These are phyloP conservation scores for Cyrtorhinus lividipennis DNA, from an alignment of 1,140 invertebrate species.

Conservation along the genomic window DNA sequence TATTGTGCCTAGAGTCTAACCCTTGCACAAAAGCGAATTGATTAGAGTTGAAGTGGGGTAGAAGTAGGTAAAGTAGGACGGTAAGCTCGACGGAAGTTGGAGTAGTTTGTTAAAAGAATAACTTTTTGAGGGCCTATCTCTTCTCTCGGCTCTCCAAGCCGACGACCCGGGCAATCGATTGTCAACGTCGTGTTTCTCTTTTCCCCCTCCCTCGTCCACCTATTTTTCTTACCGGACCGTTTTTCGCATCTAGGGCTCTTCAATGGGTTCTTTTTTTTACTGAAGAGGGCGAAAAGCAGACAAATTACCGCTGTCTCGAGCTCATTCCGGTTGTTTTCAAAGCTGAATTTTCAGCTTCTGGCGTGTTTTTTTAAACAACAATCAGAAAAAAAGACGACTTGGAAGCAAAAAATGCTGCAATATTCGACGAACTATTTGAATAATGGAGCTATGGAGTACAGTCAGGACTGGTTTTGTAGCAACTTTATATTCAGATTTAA, in stretches of 20 bases:
- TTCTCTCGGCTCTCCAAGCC: not conserved
- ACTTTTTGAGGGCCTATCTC: not conserved
- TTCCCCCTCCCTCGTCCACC: not conserved
- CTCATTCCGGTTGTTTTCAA: no score
- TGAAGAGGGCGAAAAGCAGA: no score
- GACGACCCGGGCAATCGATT: not conserved
- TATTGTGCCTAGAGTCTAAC: not conserved
- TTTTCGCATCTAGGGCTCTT: not conserved
- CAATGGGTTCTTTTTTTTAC: no score
- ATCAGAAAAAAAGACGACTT: no score
- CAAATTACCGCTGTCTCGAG: no score
- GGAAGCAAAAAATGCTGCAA: no score
- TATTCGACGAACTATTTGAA: no score
- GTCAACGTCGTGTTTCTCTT: not conserved
- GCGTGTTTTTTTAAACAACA: no score
- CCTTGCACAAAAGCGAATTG: not conserved
- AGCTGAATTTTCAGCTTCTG: no score
- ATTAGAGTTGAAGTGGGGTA: not conserved
- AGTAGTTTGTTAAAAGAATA: not conserved
- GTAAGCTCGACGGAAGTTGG: not conserved
- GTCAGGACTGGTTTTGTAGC: no score
- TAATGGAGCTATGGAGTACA: no score
- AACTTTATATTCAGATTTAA: no score
- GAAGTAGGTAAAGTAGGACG: not conserved
- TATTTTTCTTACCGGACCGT: not conserved